phyloP scores from a whole-genome alignment of 2,797 vertebrate species.

The Poecilia wingei region DNA sequence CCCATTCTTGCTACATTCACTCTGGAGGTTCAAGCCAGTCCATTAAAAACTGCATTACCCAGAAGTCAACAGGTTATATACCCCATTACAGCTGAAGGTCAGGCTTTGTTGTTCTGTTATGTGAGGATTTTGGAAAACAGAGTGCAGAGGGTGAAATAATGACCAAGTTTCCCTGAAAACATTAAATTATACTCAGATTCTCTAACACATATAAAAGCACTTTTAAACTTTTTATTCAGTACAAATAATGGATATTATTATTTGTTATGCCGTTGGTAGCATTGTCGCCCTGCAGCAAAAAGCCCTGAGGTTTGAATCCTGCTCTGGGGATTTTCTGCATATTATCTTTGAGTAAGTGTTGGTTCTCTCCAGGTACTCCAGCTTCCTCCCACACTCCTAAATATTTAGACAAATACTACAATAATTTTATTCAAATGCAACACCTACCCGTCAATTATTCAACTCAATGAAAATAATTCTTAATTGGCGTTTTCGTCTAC shows the following conservation, averaged over 20 bases:
- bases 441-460: not conserved
- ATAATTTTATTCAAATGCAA: not conserved
- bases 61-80: conserved; percentile 70
- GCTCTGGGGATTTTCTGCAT: not conserved
- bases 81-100: conserved; percentile 67
- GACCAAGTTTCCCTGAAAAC: conserved; percentile 18
- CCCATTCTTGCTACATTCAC: conserved; percentile 8
- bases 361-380: not conserved
- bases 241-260: not conserved
- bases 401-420: not conserved
- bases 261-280: not conserved
- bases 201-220: not conserved
- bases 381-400: no score
- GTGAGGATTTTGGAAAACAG: conserved; percentile 42
- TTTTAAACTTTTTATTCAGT: not conserved
- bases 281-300: not conserved
- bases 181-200: conserved; percentile 8
- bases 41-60: conserved; percentile 71
- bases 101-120: conserved; percentile 42
- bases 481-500: not conserved
- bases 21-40: conserved; percentile 54
- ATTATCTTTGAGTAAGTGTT: not conserved
- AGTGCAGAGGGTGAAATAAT: conserved; percentile 23
- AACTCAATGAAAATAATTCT: not conserved
- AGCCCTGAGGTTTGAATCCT: not conserved